Evolutionary conservation across 1,140 invertebrate species (phyloP).

Genomic region (Theocolax elegans): DNA sequence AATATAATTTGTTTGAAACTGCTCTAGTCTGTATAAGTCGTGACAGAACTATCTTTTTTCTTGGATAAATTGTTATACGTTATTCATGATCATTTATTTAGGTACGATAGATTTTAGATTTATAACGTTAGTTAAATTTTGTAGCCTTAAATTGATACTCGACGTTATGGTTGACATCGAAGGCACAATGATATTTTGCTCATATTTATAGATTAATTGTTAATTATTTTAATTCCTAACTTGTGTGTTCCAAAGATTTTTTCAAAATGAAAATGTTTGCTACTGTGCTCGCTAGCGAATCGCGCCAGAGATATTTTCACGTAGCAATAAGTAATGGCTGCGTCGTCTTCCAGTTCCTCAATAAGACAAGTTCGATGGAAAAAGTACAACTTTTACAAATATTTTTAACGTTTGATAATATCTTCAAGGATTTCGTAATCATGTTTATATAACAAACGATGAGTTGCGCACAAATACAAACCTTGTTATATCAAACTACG

Average conservation of each 20-base stretch:
- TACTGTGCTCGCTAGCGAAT: slow-evolving; percentile 9
- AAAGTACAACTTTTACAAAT: slow-evolving; percentile 24
- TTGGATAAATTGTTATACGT: background rate
- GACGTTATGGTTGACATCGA: slow-evolving; percentile 16
- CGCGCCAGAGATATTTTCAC: background rate
- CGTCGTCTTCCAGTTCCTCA: slow-evolving; percentile 9
- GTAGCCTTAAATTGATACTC: slow-evolving; percentile 2
- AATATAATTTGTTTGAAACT: slow-evolving; percentile 16
- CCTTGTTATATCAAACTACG: background rate
- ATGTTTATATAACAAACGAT: background rate
- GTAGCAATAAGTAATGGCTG: background rate
- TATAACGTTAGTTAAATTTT: background rate
- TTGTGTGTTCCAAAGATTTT: slow-evolving; percentile 28
- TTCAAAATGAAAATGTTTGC: slow-evolving; percentile 12
- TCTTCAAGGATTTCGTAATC: slow-evolving; percentile 12
- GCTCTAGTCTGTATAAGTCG: slow-evolving; percentile 22
- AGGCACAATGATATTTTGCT: slow-evolving; percentile 4
- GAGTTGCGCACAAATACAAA: slow-evolving; percentile 3
- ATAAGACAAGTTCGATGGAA: background rate
- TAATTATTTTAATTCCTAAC: slow-evolving; percentile 1
- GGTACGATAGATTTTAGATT: slow-evolving; percentile 2
- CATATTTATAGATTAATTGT: slow-evolving; percentile 18
- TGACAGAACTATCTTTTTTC: slow-evolving; percentile 17
- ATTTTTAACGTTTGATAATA: slow-evolving; percentile 7
- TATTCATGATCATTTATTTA: slow-evolving; percentile 8